Conservation (phyloP, 2,797 vertebrate genomes). For the Poecilia velifera region DNA sequence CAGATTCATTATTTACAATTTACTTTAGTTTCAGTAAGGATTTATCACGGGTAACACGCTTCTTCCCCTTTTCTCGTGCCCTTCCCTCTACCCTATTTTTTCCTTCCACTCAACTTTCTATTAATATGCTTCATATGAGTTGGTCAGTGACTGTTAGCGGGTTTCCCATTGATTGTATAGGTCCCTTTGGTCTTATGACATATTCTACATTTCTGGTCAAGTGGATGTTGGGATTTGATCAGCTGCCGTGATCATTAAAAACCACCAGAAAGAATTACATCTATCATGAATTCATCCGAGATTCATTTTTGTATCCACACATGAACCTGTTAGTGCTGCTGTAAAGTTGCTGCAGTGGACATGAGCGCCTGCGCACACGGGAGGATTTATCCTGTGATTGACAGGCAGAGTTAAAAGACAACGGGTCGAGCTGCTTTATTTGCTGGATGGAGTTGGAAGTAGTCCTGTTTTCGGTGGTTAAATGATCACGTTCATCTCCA, state of each 20-base stretch:
- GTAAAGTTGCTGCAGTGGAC: slow-evolving; percentile 61
- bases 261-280: not conserved
- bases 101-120: not conserved
- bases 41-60: not conserved
- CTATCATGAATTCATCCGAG: not conserved
- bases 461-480: not conserved
- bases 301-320: not conserved
- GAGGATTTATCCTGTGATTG: slow-evolving; percentile 26
- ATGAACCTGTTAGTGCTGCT: slow-evolving; percentile 17
- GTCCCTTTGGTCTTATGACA: not conserved
- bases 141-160: not conserved
- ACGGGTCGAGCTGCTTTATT: slow-evolving; percentile 17
- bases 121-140: not conserved
- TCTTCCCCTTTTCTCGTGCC: not conserved
- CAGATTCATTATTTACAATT: not conserved
- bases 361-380: slow-evolving; percentile 61
- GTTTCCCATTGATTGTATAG: not conserved
- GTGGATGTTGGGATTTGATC: not conserved
- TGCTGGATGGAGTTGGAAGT: not conserved
- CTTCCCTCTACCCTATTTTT: not conserved
- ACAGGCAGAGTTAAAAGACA: slow-evolving; percentile 28
- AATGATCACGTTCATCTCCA: not conserved
- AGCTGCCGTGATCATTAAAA: not conserved
- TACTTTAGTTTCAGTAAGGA: not conserved
- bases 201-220: not conserved